Base-by-base conservation (phyloP, 2,113 vertebrate species). In the Gracilinanus agilis region DNA sequence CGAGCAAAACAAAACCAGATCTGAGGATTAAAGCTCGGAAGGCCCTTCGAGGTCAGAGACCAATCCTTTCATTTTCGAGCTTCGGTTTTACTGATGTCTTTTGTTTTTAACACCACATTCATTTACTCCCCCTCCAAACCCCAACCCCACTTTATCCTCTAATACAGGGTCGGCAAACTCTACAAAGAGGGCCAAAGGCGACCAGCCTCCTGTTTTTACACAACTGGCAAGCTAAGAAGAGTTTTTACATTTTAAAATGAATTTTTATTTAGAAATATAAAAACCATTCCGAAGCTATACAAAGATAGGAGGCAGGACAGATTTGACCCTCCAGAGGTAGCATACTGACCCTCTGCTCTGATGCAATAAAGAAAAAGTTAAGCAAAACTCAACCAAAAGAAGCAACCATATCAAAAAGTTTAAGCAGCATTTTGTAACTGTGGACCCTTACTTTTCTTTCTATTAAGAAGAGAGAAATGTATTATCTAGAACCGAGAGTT, bases 1-100 rank as follows among this genome's bases (percentile, higher is more conserved):
- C 34, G 53, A 97, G 94, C 95, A 92, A 93, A 90, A 90, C 44
- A 27, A 90, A 90, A 90, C 89, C 49, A 90, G 49, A 90, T 90
- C 89, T 49, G 89, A 90, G 24, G 49, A 25, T 53, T 27, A n/a
- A 24, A 25, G 49, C 49, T 89, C 3, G 12, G 6, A 44, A 89
- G 61, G 34, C 67, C n/a, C 6, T 83, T 83, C 40, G n/a, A 83
- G 67, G 34, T 83, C n/a, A 40, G n/a, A 83, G 16, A 83, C 34
- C n/a, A 83, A 23, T 23, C n/a, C n/a, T 83, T 83, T 83, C n/a
- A 83, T 83, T 83, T 83, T 83, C n/a, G 23, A 83, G 21, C n/a
- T 40, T n/a, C 16, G 0, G 7, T 83, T 83, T 83, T 23, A 83
- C n/a, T 40, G n/a, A 83, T 40, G 67, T 83, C 67, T 40, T 75